Base-by-base conservation (phyloP, 2,888 invertebrate species). In the Epistrophe grossulariae region DNA sequence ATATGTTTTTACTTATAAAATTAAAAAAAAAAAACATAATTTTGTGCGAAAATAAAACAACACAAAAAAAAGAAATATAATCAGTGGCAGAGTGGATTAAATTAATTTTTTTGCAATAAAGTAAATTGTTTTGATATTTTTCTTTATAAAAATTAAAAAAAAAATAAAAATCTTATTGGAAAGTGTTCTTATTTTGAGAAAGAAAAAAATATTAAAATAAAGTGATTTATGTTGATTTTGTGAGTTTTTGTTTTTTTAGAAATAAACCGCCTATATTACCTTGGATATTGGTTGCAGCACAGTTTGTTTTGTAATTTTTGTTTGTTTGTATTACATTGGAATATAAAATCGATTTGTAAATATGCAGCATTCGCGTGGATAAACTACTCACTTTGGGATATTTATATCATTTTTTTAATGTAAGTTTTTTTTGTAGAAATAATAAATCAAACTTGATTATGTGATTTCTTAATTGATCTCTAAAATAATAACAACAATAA, bases 351-450 rank as follows among this genome's bases (percentile, higher is more conserved):
- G 45, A 72, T 57, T 59, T 76, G 17, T 45, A 80, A 80, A 84
- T 52, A 83, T 87, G 87, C 79, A 72, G 68, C 79, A 79, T 57
- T 76, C 76, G 79, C 66, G 87, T 72, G 87, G 87, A 83, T 87
- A 79, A 87, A 76, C 52, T 62, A 57, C 82, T 43, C 17, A 68
- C 52, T 74, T 82, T 87, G 74, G 87, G 71, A 79, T 79, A 72
- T 60, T 70, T 48, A 57, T 35, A 13, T 43, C 19, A 60, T 38
- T 31, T 38, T n/a, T 64, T 59, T 11, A 11, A 76, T 24, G 84
- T 84, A 72, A 76, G 84, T 76, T 10, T 28, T 35, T 35, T 35
- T 35, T 1, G 2, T 45, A 2, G 1, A 38, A 38, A 38, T 60
- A 60, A 60, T 60, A 60, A 60, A 60, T 60, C 7, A 19, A 38